A percentile compares a stretch with the other conserved stretches of the same genome.
Evolutionary conservation across 2,113 vertebrate genomes (phyloP).

Genomic region (Barnardius zonarius): DNA sequence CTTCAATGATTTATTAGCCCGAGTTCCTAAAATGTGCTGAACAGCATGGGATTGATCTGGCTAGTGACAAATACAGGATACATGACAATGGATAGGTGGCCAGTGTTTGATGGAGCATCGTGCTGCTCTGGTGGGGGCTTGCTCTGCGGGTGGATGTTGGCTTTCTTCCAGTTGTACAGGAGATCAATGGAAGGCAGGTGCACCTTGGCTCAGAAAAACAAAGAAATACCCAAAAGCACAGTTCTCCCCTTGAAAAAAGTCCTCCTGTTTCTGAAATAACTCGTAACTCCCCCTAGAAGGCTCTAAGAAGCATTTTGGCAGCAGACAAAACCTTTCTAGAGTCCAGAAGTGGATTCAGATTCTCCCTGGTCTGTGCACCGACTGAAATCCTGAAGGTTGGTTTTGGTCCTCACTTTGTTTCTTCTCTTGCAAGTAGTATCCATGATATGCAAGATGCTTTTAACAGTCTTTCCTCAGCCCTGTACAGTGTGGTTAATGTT

Average conservation of each 20-base stretch:
- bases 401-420: background rate
- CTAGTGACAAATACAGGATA: conserved; percentile 54
- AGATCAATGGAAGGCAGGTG: conserved; percentile 48
- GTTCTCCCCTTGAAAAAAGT: background rate
- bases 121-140: background rate
- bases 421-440: background rate
- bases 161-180: conserved; percentile 9
- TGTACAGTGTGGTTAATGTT: background rate
- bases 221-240: background rate
- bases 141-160: background rate
- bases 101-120: conserved; percentile 40
- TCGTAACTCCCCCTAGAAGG: background rate
- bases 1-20: conserved; percentile 76
- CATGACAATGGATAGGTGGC: conserved; percentile 34
- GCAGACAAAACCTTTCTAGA: background rate
- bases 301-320: background rate
- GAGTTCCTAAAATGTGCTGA: conserved; percentile 56
- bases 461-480: background rate
- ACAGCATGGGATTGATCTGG: conserved; percentile 60
- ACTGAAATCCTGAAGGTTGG: background rate
- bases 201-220: conserved; percentile 11
- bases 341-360: background rate
- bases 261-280: conserved; percentile 19
- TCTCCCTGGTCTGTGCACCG: background rate
- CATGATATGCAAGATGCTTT: background rate